Evolutionary conservation across 92 coral and sea anemone species (phyloP).

Genomic region (Ricordea florida): DNA sequence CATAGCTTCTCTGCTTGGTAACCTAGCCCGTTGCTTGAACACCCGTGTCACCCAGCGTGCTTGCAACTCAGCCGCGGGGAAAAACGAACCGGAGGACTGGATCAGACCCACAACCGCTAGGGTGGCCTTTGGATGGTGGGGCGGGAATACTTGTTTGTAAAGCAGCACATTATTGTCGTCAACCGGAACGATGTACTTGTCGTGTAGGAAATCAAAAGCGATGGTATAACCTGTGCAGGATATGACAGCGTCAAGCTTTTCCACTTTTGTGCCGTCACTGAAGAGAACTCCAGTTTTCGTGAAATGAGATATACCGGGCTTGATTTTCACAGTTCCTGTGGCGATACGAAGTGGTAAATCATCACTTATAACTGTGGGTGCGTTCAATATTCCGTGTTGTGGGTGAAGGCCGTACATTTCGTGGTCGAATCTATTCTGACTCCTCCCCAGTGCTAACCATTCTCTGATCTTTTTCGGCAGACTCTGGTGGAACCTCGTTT

Average conservation of each 20-base stretch:
- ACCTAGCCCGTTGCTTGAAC: constrained; percentile 66
- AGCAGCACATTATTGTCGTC: constrained; percentile 60
- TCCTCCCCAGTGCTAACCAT: constrained; percentile 29
- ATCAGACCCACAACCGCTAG: constrained; percentile 71
- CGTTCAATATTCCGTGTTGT: constrained; percentile 56
- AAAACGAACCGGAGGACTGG: constrained; percentile 82
- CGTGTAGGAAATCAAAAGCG: constrained; percentile 53
- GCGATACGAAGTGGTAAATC: constrained; percentile 72
- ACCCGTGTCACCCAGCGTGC: constrained; percentile 85
- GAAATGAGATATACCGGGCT: constrained; percentile 60
- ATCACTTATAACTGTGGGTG: constrained; percentile 80
- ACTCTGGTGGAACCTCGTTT: constrained; percentile 54
- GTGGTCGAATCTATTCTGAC: constrained; percentile 71
- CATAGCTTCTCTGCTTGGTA: constrained; percentile 70
- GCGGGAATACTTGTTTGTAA: constrained; percentile 77
- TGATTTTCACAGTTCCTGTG: constrained; percentile 61
- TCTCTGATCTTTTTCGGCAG: constrained; percentile 58
- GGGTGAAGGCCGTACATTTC: constrained; percentile 70
- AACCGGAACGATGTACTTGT: constrained; percentile 51
- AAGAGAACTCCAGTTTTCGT: constrained; percentile 61
- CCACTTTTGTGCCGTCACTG: constrained; percentile 58
- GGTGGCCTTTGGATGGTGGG: constrained; percentile 65
- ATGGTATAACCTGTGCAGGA: constrained; percentile 78
- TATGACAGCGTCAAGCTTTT: constrained; percentile 66
- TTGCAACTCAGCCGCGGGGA: constrained; percentile 83